Base-by-base conservation (phyloP, 64 coral and sea anemone species). In the Stylophora pistillata region DNA sequence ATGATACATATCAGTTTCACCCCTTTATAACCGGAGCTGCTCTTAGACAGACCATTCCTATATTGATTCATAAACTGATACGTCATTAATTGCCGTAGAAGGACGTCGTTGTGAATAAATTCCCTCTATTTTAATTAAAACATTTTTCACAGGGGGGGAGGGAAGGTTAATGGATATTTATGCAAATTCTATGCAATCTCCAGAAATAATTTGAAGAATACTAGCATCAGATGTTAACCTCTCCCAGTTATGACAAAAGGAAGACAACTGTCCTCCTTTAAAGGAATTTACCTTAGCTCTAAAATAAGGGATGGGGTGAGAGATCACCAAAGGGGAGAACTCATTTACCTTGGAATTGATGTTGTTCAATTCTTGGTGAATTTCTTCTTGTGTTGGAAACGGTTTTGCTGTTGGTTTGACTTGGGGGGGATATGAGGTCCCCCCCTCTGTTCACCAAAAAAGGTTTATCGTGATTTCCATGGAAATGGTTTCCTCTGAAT, bases 151-250 rank as follows among this genome's bases (percentile, higher is more conserved):
- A n/a, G n/a, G n/a, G n/a, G n/a, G n/a, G n/a, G n/a, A n/a, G n/a
- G n/a, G n/a, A n/a, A n/a, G n/a, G n/a, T n/a, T n/a, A n/a, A n/a
- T n/a, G n/a, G n/a, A n/a, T n/a, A n/a, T n/a, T n/a, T n/a, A n/a
- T n/a, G n/a, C n/a, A 78, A 89, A 89, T 70, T 80, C 87, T 10
- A 79, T 77, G 12, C 59, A 18, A 23, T 89, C 87, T 52, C 87
- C 87, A 52, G 61, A 56, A 53, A 89, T 82, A 66, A 23, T 82
- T 21, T 66, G 59, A 13, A 82, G 79, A 82, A 66, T 68, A 82
- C 31, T 55, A 17, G 18, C 30, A 66, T 89, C 76, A 6, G 76
- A 41, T 4, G 87, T 89, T 55, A 89, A 68, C 13, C 4, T 33
- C 61, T 70, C 52, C 61, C 87, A 80, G 53, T 79, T 23, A 0